Evolutionary conservation across 2,888 invertebrate species (phyloP), one percentile per base, ranked within the genome.

Genomic region (Morpho helenor): DNA sequence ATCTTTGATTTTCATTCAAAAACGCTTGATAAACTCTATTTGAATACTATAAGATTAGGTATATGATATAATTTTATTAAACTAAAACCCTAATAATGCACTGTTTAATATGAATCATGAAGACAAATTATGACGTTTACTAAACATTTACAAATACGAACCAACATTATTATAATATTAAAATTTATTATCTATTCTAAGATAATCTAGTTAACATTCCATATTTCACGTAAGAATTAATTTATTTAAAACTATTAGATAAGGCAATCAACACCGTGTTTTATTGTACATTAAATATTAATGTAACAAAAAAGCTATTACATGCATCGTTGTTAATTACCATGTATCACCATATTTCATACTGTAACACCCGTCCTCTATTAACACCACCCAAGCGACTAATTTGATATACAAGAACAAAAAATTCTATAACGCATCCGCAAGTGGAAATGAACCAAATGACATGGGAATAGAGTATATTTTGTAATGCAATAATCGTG

Each of bases 331-430:
- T 58, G 49, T 51, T 64, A 62, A 64, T 64, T 62, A 60, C 57
- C 60, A 61, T 63, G 54, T 61, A 63, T 59, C 60, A 63, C 60
- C 57, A 61, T 63, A 61, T 66, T 62, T 64, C 57, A 55, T 59
- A 60, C 55, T 60, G 60, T 62, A 66, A 72, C 62, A 58, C 41
- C 64, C 64, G 67, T 71, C 67, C 66, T 67, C 69, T 68, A 72
- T 79, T 77, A 76, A 70, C 77, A 72, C 77, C 64, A 68, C 62
- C 66, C 63, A 64, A 69, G 60, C 70, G 66, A 52, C 63, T 68
- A 70, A 71, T 72, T 69, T 63, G 63, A 65, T 64, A 59, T 60
- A 62, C 60, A 47, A 55, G 47, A 41, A 59, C 56, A 56, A 59
- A 54, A 61, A 59, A 48, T 52, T 49, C 47, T 44, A 54, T 49